These are phyloP conservation scores for Octopus sinensis DNA, from an alignment of 1,140 invertebrate species.

Conservation along the genomic window DNA sequence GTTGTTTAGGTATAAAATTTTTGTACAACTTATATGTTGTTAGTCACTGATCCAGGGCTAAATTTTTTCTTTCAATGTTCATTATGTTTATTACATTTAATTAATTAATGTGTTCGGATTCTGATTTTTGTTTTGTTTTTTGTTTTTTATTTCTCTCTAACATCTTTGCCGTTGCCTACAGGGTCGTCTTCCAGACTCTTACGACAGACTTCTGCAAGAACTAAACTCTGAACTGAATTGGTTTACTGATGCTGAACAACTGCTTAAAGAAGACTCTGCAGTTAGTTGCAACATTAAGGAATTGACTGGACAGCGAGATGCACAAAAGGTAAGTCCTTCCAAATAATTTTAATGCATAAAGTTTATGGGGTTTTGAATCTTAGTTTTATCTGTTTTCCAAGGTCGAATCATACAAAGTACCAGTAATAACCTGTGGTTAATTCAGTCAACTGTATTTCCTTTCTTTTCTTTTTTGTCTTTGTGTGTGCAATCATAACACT, in stretches of 20 bases:
- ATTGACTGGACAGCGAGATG: slow-evolving; percentile 82
- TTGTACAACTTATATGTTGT: no score
- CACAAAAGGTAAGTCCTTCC: slow-evolving; percentile 42
- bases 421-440: no score
- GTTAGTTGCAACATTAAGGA: slow-evolving; percentile 85
- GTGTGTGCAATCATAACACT: no score
- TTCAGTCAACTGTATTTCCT: no score
- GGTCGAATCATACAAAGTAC: no score
- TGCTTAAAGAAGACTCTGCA: slow-evolving; percentile 81
- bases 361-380: not conserved
- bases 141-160: not conserved
- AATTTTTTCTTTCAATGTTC: no score
- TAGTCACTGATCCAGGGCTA: no score
- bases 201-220: slow-evolving; percentile 66
- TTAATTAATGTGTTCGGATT: no score
- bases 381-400: no score
- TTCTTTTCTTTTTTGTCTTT: no score
- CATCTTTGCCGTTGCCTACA: slow-evolving; percentile 18
- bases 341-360: not conserved
- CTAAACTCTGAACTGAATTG: slow-evolving; percentile 85
- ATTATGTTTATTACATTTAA: no score
- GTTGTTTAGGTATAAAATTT: no score
- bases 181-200: slow-evolving; percentile 58
- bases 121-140: not conserved
- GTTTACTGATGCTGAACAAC: slow-evolving; percentile 81